Percentiles rank a stretch among this genome's conserved stretches.
Conservation (phyloP, 2,888 invertebrate genomes). For the Dermolepida albohirtum region DNA sequence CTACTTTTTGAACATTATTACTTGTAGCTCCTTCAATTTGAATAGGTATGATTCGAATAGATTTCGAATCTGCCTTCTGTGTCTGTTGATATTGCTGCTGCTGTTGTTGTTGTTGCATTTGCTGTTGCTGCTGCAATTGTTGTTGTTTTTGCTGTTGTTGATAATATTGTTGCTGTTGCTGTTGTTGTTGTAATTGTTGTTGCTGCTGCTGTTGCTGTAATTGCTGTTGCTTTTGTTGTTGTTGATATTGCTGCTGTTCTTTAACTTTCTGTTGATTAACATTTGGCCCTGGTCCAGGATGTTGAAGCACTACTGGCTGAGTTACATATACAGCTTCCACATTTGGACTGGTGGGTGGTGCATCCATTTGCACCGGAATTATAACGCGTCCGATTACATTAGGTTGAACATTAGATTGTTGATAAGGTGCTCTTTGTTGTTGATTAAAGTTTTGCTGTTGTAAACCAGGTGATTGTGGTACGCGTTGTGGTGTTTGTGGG, state of each 20-base stretch:
- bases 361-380: constrained; percentile 43
- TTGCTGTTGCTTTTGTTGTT: constrained; percentile 11
- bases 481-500: constrained; percentile 50
- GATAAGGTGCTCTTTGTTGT: constrained; percentile 47
- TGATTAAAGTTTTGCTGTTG: constrained; percentile 51
- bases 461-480: constrained; percentile 52
- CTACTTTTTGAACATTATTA: constrained; percentile 42
- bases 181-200: constrained; percentile 49
- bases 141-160: constrained; percentile 16
- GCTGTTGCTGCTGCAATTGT: constrained; percentile 49
- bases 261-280: constrained; percentile 35
- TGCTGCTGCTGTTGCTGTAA: constrained; percentile 47
- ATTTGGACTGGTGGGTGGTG: constrained; percentile 41
- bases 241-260: constrained; percentile 42
- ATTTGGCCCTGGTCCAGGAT: constrained; percentile 44
- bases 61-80: constrained; percentile 58
- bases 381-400: constrained; percentile 40
- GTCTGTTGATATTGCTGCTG: constrained; percentile 51
- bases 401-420: constrained; percentile 40
- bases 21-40: constrained; percentile 70
- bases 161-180: constrained; percentile 8
- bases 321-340: constrained; percentile 49
- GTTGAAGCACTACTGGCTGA: constrained; percentile 50
- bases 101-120: constrained; percentile 47
- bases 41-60: constrained; percentile 73